Conservation (phyloP, 2,797 vertebrate species). For the Poliocrania exsul region DNA sequence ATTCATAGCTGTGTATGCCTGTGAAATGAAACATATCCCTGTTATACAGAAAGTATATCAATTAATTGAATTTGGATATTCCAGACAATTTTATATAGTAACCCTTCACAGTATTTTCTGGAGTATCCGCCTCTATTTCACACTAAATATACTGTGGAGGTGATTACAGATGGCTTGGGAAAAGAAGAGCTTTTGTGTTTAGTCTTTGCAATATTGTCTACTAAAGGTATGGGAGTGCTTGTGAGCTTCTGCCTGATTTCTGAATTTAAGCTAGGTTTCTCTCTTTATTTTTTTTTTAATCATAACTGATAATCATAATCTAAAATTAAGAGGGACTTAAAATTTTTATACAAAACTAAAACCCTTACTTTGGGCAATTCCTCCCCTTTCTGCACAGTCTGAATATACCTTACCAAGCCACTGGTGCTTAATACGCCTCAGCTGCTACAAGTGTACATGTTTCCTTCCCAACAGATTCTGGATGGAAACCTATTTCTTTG, state of each 20-base stretch:
- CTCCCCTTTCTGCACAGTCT: background rate
- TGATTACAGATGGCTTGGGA: background rate
- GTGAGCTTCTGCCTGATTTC: background rate
- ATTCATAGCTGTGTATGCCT: background rate
- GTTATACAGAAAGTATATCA: background rate
- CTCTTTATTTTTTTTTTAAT: background rate
- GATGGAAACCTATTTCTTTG: background rate
- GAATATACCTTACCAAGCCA: background rate
- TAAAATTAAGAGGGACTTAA: background rate
- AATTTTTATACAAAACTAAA: background rate
- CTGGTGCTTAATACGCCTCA: background rate
- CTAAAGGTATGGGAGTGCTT: background rate
- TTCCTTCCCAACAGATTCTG: background rate
- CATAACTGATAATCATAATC: background rate
- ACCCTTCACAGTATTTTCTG: background rate
- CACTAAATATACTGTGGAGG: background rate
- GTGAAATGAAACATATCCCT: background rate
- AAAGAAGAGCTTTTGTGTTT: background rate
- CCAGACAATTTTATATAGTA: background rate
- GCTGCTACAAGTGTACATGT: background rate
- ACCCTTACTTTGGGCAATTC: background rate
- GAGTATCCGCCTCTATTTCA: background rate
- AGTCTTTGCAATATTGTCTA: background rate
- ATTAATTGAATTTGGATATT: slow-evolving; percentile 11
- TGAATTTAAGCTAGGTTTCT: background rate